Evolutionary conservation across 2,113 vertebrate species (phyloP), one percentile per base, ranked within the genome.

Genomic region (Mastomys natalensis): DNA sequence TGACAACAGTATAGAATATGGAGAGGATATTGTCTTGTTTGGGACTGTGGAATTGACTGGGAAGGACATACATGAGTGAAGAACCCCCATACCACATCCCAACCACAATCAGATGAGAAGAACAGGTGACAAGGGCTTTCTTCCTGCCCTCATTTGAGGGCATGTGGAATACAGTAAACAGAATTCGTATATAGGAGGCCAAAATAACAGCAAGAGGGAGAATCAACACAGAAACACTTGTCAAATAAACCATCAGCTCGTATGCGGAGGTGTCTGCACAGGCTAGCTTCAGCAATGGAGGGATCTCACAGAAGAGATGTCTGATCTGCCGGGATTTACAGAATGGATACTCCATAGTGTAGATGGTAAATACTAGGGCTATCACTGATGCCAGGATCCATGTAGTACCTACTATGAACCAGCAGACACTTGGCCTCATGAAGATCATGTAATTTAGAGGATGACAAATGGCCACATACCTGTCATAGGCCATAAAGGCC

Each of bases 221-320:
- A 5, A 97, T 3, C 16, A 98, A 73, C 34, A 97, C 93, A 19
- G 86, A 9, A 4, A 93, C 68, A 24, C 97, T 95, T 29, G 81
- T 80, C n/a, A 94, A 34, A 58, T 97, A 92, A 31, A 98, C 85
- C 31, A 87, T 62, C 13, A 95, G 43, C 19, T 96, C 93, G 70
- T 85, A 95, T 37, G 58, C 51, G 22, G 93, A 93, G 3, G 95
- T 98, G 37, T 98, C 96, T 51, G 82, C 78, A 90, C 98, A 98
- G 40, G 96, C 88, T 55, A 98, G 43, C 40, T 95, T 97, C 60
- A 98, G 21, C 13, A 98, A 77, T 21, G 95, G 86, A 15, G 94
- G 96, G 29, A 97, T 74, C 70, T 98, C 97, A 53, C 98, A 98
- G 40, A 96, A 68, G 5, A 98, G 95, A 70, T 98, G 97, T 10